phyloP scores from a whole-genome alignment of 37 sponge, comb jelly and placozoan genomes.

The Oscarella lobularis region DNA sequence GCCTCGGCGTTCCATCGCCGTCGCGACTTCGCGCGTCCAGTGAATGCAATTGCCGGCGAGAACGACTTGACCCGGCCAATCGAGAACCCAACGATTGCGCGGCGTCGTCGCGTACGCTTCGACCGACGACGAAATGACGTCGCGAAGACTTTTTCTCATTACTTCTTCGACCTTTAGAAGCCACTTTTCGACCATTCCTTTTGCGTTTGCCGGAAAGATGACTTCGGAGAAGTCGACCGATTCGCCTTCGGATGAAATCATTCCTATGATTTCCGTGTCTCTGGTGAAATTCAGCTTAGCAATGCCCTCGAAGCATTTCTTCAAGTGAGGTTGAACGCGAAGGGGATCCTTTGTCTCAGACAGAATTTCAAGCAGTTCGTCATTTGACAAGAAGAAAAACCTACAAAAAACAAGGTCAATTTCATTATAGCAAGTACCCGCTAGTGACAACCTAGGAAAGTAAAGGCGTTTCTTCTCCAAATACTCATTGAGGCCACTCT shows the following conservation, averaged over 20 bases:
- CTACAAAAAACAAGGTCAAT: background rate
- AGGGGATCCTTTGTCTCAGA: slow-evolving; percentile 34
- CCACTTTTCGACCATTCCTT: slow-evolving; percentile 34
- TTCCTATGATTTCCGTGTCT: slow-evolving; percentile 11
- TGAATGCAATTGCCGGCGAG: slow-evolving; percentile 18
- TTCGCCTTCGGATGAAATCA: slow-evolving; percentile 28
- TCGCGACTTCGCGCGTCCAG: slow-evolving; percentile 26
- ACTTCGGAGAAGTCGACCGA: slow-evolving; percentile 11
- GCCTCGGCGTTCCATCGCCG: background rate
- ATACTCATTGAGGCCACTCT: slow-evolving; percentile 21
- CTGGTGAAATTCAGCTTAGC: slow-evolving; percentile 20
- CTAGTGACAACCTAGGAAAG: background rate
- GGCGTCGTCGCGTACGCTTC: slow-evolving; percentile 6
- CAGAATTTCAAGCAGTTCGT: slow-evolving; percentile 30
- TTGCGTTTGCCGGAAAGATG: slow-evolving; percentile 16
- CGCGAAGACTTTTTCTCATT: slow-evolving; percentile 23
- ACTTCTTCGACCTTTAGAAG: slow-evolving; percentile 25
- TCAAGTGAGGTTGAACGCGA: slow-evolving; percentile 39
- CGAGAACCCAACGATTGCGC: slow-evolving; percentile 23
- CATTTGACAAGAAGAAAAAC: slow-evolving; percentile 38
- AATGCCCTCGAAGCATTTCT: slow-evolving; percentile 35
- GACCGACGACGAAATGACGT: slow-evolving; percentile 5
- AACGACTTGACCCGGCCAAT: slow-evolving; percentile 33
- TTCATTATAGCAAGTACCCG: background rate
- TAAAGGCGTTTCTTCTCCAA: slow-evolving; percentile 16